Evolutionary conservation across 2,888 invertebrate genomes (phyloP).

Genomic region (Rutpela maculata): DNA sequence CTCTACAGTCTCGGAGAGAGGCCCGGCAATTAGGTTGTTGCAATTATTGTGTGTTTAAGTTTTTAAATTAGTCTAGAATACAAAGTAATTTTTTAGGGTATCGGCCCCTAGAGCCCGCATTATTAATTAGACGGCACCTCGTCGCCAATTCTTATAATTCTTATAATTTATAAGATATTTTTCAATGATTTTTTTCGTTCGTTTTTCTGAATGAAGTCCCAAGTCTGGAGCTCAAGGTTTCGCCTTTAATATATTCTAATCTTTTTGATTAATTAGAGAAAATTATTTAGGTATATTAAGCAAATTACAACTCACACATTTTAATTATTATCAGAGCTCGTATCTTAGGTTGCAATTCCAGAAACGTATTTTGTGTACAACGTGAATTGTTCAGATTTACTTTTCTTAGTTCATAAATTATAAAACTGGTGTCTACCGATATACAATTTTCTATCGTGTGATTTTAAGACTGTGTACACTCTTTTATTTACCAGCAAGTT

Average conservation of each 20-base stretch:
- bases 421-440: too few relatives aligned
- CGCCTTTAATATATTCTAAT: slow-evolving; percentile 43
- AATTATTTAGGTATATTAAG: too few relatives aligned
- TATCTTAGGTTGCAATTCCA: too few relatives aligned
- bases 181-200: slow-evolving; percentile 54
- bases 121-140: slow-evolving; percentile 59
- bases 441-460: too few relatives aligned
- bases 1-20: slow-evolving; percentile 50
- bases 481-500: too few relatives aligned
- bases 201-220: slow-evolving; percentile 30
- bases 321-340: too few relatives aligned
- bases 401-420: too few relatives aligned
- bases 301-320: too few relatives aligned
- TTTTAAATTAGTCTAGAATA: slow-evolving; percentile 68
- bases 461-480: too few relatives aligned
- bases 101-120: slow-evolving; percentile 49
- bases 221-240: slow-evolving; percentile 32
- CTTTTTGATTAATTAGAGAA: slow-evolving; percentile 42
- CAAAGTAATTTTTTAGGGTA: slow-evolving; percentile 66
- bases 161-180: slow-evolving; percentile 58
- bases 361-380: too few relatives aligned
- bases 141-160: slow-evolving; percentile 59
- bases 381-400: too few relatives aligned
- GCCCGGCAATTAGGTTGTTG: slow-evolving; percentile 67
- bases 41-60: slow-evolving; percentile 71